Base-by-base conservation (phyloP, 2,888 invertebrate species). In the Anticlea derivata region DNA sequence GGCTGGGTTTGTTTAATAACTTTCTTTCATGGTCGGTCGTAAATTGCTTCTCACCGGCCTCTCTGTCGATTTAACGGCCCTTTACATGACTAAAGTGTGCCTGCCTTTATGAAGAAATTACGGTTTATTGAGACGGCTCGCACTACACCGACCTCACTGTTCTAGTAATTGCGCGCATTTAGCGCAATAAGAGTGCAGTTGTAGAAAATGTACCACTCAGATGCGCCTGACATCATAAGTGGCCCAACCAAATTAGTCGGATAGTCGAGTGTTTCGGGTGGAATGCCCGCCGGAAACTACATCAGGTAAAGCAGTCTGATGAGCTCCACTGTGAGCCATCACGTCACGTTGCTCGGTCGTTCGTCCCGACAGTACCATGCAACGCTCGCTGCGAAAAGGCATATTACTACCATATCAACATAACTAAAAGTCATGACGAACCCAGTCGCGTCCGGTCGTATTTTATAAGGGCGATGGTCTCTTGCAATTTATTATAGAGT, bases 241-340 rank as follows among this genome's bases (percentile, higher is more conserved):
- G 44, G 45, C 31, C 22, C 20, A 34, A 43, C 22, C 39, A 38
- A 40, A 40, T 41, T 35, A 24, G 41, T 48, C 27, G 38, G 45
- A 41, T 47, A 38, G 33, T 30, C 39, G 44, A 47, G 43, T 53
- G 53, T 45, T 52, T 40, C 22, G 49, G 43, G 30, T 60, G 82
- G 83, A 78, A 83, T 83, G 80, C 68, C 66, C 75, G 74, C 79
- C 85, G 87, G 86, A 87, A 84, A 83, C 79, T 75, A 73, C 75
- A 70, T 66, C 84, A 86, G 84, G 86, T 85, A 84, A 74, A 73
- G 61, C 71, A 62, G 71, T 72, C 66, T 72, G 66, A 68, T 70
- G 72, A 73, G 68, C 72, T 63, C 62, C 63, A 31, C 26, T 31
- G 23, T n/a, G 61, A 54, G 53, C 47, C 57, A 44, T 40, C 61